Evolutionary conservation across 2,888 invertebrate species (phyloP).

Genomic region (Prosopocoilus inquinatus): DNA sequence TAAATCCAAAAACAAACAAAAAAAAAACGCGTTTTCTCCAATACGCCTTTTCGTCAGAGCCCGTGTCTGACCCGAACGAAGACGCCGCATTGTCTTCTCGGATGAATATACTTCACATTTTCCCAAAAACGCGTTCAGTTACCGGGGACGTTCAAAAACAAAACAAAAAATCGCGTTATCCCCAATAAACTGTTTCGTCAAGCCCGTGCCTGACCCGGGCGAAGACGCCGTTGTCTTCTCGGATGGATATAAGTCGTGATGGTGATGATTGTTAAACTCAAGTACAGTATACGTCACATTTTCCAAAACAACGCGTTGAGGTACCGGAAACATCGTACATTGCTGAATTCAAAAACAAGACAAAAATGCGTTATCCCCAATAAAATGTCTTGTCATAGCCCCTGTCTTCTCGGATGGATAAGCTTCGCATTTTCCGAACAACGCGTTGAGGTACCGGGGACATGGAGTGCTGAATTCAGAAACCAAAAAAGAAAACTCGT

Average conservation of each 20-base stretch:
- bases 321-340: neutral
- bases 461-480: neutral
- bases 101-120: too few relatives aligned
- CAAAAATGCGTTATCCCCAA: slow-evolving; percentile 49
- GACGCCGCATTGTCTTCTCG: too few relatives aligned
- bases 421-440: too few relatives aligned
- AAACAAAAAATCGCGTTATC: slow-evolving; percentile 41
- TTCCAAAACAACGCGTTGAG: too few relatives aligned
- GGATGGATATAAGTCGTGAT: slow-evolving; percentile 47
- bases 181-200: slow-evolving; percentile 58
- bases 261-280: too few relatives aligned
- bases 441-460: neutral
- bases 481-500: slow-evolving; percentile 20
- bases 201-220: slow-evolving; percentile 55
- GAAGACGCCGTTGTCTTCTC: slow-evolving; percentile 52
- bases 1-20: too few relatives aligned
- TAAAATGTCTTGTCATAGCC: slow-evolving; percentile 58
- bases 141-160: slow-evolving; percentile 3
- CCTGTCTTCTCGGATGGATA: slow-evolving; percentile 44
- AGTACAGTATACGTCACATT: too few relatives aligned
- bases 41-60: too few relatives aligned
- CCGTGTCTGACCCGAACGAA: too few relatives aligned
- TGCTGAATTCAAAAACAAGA: neutral
- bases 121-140: too few relatives aligned
- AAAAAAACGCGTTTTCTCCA: too few relatives aligned